Base-by-base conservation (phyloP, 2,888 invertebrate species). In the Ormyrus rosae region DNA sequence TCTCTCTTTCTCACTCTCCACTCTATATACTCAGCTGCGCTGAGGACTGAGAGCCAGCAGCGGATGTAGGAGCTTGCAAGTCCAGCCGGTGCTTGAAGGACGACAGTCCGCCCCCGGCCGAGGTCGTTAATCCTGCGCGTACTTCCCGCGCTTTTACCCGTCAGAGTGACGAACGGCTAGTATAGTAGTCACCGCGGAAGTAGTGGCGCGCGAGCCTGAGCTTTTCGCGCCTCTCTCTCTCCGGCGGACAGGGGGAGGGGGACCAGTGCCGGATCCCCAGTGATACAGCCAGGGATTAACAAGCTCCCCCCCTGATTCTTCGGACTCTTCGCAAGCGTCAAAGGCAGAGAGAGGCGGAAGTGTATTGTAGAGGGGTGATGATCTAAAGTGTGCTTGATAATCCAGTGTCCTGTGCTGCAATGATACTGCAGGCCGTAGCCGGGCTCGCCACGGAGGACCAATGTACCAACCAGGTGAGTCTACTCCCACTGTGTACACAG, bases 391-490 rank as follows among this genome's bases (percentile, higher is more conserved):
- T 74, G 69, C 51, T 68, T 50, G 64, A 63, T 81, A 70, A 64
- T 74, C 68, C n/a, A 78, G 88, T 87, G 87, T 82, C 81, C 85
- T 88, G 89, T 90, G 34, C 34, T 34, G 90, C 88, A 88, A 90
- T 90, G 90, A 88, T 85, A 89, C 85, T 86, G 83, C 85, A 87
- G 84, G 84, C 83, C 83, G 82, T 81, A 81, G 81, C 83, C 80
- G 82, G 85, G 81, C 85, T 85, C 84, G 85, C 83, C 84, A 85
- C 86, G 84, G 85, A 86, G 88, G 87, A 89, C 87, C 88, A 88
- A 90, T 90, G 90, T 90, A 90, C 90, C 89, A 89, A 19, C 68
- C 89, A 89, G 90, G 90, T 90, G 85, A 85, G 86, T 84, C 34
- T 34, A 34, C 34, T 34, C 34, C 34, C 34, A 4, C 34, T 34